phyloP scores from a whole-genome alignment of 2,888 invertebrate genomes.

The Epirrhoe alternata region DNA sequence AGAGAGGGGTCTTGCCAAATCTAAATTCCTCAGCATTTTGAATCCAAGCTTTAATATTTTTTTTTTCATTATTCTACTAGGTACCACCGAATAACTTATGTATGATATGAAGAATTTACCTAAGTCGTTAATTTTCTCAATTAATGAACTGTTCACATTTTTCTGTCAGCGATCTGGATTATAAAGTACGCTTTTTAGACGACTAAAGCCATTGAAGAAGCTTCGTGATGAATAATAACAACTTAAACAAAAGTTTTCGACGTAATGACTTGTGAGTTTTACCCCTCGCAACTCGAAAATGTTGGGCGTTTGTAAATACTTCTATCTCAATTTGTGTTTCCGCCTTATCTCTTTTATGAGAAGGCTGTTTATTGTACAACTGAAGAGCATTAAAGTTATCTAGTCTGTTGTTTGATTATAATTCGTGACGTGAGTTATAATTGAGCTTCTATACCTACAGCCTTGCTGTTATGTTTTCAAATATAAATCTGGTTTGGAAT shows the following conservation, averaged over 20 bases:
- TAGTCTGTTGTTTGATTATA: constrained; percentile 1
- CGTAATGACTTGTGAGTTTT: constrained; percentile 13
- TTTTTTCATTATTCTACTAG: too few relatives aligned
- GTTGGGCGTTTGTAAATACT: constrained; percentile 6
- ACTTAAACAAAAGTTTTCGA: constrained; percentile 11
- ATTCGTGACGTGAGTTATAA: neutral
- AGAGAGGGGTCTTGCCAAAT: too few relatives aligned
- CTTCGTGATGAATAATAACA: constrained; percentile 3
- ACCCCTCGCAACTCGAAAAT: constrained; percentile 6
- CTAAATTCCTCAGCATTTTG: too few relatives aligned
- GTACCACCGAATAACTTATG: too few relatives aligned
- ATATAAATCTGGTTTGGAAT: too few relatives aligned
- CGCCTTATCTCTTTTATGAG: constrained; percentile 18
- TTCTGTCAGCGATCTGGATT: neutral
- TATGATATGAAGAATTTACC: too few relatives aligned
- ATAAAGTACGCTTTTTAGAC: neutral
- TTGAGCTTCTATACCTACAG: neutral
- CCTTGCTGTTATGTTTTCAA: too few relatives aligned
- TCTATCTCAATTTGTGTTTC: constrained; percentile 18
- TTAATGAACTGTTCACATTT: neutral
- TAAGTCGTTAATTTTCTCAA: too few relatives aligned
- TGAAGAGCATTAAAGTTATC: constrained; percentile 13
- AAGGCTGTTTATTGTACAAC: constrained; percentile 20
- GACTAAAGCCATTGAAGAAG: neutral
- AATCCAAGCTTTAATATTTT: too few relatives aligned